Conservation (phyloP, 2,888 invertebrate genomes). For the Neoaliturus tenellus region DNA sequence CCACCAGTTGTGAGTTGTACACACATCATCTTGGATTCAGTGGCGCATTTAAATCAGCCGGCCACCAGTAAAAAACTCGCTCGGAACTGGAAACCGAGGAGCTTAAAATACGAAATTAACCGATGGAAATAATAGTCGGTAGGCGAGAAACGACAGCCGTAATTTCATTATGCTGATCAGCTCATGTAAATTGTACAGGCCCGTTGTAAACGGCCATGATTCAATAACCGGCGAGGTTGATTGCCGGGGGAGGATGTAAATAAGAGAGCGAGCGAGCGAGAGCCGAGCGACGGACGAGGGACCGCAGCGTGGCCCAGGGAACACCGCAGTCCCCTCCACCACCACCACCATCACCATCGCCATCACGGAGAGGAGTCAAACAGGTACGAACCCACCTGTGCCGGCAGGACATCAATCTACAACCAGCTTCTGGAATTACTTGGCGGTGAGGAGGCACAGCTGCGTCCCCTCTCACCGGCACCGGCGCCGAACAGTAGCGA, state of each 20-base stretch:
- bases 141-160: conserved; percentile 17
- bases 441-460: conserved; percentile 23
- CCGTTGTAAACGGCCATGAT: conserved; percentile 42
- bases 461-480: conserved; percentile 23
- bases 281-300: too few species aligned
- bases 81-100: neutral
- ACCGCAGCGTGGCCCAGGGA: neutral
- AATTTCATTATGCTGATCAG: conserved; percentile 53
- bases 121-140: conserved; percentile 8
- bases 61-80: too few species aligned
- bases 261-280: neutral
- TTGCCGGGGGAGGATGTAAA: conserved; percentile 29
- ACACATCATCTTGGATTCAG: too few species aligned
- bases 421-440: conserved; percentile 52
- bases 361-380: conserved; percentile 35
- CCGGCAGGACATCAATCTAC: conserved; percentile 50
- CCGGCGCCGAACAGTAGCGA: neutral
- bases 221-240: conserved; percentile 34
- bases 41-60: too few species aligned
- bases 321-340: too few species aligned
- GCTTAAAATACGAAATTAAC: neutral
- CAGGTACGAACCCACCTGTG: conserved; percentile 51
- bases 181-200: conserved; percentile 40
- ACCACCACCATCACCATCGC: too few species aligned
- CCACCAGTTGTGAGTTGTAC: too few species aligned